phyloP scores from a whole-genome alignment of 1,140 invertebrate genomes.

The Drosophila teissieri region DNA sequence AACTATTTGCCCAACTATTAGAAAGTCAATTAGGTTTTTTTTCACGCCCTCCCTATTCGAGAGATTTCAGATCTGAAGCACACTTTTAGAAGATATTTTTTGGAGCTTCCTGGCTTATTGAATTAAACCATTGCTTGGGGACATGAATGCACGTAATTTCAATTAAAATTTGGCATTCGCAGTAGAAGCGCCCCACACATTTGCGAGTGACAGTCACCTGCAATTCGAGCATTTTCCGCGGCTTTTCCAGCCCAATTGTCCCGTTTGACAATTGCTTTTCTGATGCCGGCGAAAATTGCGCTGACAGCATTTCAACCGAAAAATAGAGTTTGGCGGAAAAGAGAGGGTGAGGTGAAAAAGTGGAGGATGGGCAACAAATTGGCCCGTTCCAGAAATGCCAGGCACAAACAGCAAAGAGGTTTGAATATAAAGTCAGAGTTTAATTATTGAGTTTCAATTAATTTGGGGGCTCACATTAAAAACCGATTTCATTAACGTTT shows the following conservation, averaged over 20 bases:
- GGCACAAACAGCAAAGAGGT: not conserved
- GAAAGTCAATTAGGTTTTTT: constrained; percentile 67
- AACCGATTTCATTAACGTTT: not conserved
- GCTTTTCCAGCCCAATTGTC: constrained; percentile 27
- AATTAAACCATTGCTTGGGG: constrained; percentile 20
- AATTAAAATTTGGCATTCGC: constrained; percentile 39
- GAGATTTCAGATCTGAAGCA: not conserved
- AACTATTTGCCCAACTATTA: constrained; percentile 71
- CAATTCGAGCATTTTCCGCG: constrained; percentile 21
- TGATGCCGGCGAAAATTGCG: constrained; percentile 23
- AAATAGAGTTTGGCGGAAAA: constrained; percentile 20
- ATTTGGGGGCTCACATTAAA: not conserved
- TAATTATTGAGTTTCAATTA: constrained; percentile 10
- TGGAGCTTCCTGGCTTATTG: constrained; percentile 3
- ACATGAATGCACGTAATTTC: constrained; percentile 41
- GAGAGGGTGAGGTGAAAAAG: not conserved
- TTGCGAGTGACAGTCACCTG: constrained; percentile 19
- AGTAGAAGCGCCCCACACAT: not conserved
- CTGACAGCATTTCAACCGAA: constrained; percentile 38
- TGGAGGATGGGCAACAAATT: constrained; percentile 6
- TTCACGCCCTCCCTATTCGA: constrained; percentile 7
- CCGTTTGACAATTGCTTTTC: constrained; percentile 36
- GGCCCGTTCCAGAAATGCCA: constrained; percentile 5
- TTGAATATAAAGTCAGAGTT: not conserved
- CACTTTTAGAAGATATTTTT: not conserved